Base-by-base conservation (phyloP, 2,797 vertebrate genomes). In the Capromys pilorides region DNA sequence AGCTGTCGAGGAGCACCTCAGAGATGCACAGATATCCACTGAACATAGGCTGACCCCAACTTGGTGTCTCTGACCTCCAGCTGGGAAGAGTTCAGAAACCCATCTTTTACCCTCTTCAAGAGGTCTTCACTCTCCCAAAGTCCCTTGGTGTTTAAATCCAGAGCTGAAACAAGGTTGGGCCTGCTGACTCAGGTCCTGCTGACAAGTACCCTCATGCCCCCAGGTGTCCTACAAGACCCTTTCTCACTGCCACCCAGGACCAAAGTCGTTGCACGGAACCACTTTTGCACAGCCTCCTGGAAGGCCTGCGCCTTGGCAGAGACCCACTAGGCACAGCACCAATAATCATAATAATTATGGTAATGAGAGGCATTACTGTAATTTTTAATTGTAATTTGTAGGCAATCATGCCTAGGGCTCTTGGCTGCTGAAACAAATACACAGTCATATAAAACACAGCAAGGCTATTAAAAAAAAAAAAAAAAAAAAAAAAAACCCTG, bases 351-450 rank as follows among this genome's bases (percentile, higher is more conserved):
- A 93, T 89, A 94, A 96, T 95, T 85, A 77, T 4, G 75, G 67
- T 93, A 95, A 96, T 91, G 59, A 96, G 93, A 85, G 45, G 91
- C 89, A 95, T 94, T 90, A 91, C 89, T 93, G 49, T 94, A 82
- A 96, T 96, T 96, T 95, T 96, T 96, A 87, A 96, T 89, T 96
- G 84, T 73, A 94, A 97, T 96, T 96, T 94, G 93, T 85, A 95
- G 84, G 87, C 81, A 95, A 36, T 94, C 78, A 66, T 71, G 95
- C 94, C 95, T 90, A 69, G 51, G 93, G 96, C 93, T 91, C 73
- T 89, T 91, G 96, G 95, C 95, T 95, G 85, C 80, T 83, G n/a
- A n/a, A 87, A 87, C 51, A 94, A 96, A 93, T 86, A 89, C 88
- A 94, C 73, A 85, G 90, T 94, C 89, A 86, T 57, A 88, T 90